Conservation (phyloP, 2,888 invertebrate species). For the Leucoma salicis region DNA sequence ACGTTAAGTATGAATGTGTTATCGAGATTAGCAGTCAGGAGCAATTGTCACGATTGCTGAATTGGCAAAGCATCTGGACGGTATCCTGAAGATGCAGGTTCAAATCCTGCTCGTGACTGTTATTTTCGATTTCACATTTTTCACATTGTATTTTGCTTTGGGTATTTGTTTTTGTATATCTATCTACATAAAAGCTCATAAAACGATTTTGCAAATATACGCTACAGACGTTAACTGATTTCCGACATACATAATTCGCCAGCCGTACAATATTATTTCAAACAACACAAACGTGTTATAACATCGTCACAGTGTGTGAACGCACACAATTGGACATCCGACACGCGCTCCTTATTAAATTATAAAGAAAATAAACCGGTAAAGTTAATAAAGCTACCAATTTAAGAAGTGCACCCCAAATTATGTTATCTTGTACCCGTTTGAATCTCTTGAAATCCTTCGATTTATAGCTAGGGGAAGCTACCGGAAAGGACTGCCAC, state of each 20-base stretch:
- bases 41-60: too few species aligned
- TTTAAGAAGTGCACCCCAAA: constrained; percentile 16
- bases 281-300: constrained; percentile 40
- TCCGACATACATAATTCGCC: constrained; percentile 32
- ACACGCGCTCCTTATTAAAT: constrained; percentile 75
- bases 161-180: too few species aligned
- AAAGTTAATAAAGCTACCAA: constrained; percentile 28
- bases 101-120: too few species aligned
- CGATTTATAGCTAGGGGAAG: constrained; percentile 46
- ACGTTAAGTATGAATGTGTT: too few species aligned
- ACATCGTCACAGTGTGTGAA: constrained; percentile 56
- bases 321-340: constrained; percentile 61
- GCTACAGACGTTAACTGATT: too few species aligned
- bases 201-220: too few species aligned
- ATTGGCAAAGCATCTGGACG: too few species aligned
- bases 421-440: constrained; percentile 10
- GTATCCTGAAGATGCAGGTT: too few species aligned
- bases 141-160: too few species aligned
- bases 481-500: constrained; percentile 62
- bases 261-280: constrained; percentile 29
- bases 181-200: too few species aligned
- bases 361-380: constrained; percentile 71
- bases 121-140: too few species aligned
- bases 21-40: too few species aligned
- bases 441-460: constrained; percentile 34